Conservation (phyloP, 1,140 invertebrate species). For the Bombus terrestris region DNA sequence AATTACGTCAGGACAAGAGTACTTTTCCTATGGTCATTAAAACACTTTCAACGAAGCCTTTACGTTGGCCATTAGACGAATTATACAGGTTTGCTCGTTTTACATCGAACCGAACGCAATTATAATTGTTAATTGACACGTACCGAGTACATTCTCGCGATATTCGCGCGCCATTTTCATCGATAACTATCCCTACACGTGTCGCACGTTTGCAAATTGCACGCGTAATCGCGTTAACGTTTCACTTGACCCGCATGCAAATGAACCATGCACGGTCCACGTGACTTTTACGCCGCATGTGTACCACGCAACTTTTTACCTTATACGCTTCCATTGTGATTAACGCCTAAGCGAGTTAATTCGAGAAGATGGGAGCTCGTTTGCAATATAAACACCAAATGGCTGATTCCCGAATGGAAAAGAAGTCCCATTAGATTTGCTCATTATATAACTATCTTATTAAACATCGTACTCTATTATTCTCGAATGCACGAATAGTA, state of each 20-base stretch:
- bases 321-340: not conserved
- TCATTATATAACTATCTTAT: not conserved
- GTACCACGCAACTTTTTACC: no score
- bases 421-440: not conserved
- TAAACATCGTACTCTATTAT: not conserved
- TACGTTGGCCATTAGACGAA: not conserved
- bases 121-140: conserved; percentile 5
- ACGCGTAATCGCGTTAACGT: conserved; percentile 2
- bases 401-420: no score
- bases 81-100: not conserved
- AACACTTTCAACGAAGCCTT: not conserved
- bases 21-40: conserved; percentile 5
- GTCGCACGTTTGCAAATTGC: conserved; percentile 1
- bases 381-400: no score
- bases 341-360: not conserved
- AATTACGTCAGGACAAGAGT: conserved; percentile 1
- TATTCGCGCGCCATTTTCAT: not conserved
- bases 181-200: not conserved
- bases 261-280: not conserved
- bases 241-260: conserved; percentile 3
- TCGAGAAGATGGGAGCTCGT: not conserved
- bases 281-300: not conserved
- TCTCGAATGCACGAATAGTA: not conserved
- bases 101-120: not conserved
- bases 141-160: not conserved